Percentiles rank a stretch among this genome's conserved stretches.
These are phyloP conservation scores for Diarsia rubi DNA, from an alignment of 2,888 invertebrate species.

Conservation along the genomic window DNA sequence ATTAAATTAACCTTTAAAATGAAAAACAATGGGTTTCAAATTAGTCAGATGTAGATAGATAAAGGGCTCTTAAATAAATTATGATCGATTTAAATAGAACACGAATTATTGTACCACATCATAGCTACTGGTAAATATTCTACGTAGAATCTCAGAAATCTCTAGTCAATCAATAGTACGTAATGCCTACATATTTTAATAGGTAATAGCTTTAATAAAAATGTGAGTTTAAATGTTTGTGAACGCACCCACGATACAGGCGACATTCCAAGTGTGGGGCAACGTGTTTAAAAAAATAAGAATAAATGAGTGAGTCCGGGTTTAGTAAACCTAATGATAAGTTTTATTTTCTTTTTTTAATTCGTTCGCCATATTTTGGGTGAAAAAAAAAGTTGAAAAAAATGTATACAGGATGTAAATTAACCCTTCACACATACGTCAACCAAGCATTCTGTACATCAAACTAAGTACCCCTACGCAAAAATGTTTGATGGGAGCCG, in stretches of 20 bases:
- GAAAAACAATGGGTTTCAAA: not conserved
- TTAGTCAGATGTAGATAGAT: not conserved
- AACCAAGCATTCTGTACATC: no score
- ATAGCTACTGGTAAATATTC: constrained; percentile 1
- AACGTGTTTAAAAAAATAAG: no score
- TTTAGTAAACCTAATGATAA: not conserved
- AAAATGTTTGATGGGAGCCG: no score
- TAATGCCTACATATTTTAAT: not conserved
- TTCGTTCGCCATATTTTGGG: not conserved
- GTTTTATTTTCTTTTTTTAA: not conserved
- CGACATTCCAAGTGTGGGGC: no score
- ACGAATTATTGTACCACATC: not conserved
- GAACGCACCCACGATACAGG: no score
- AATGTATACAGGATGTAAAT: no score
- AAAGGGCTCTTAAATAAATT: constrained; percentile 6
- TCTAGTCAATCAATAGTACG: constrained; percentile 20
- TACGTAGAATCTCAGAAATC: constrained; percentile 6
- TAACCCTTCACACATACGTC: no score
- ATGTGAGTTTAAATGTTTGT: no score
- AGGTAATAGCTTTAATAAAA: constrained; percentile 33
- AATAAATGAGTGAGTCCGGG: not conserved
- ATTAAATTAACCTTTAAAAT: not conserved
- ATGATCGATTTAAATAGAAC: constrained; percentile 4
- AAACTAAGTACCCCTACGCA: no score
- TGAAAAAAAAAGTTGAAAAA: not conserved